phyloP scores from a whole-genome alignment of 2,888 invertebrate genomes.

The Muscina levida region DNA sequence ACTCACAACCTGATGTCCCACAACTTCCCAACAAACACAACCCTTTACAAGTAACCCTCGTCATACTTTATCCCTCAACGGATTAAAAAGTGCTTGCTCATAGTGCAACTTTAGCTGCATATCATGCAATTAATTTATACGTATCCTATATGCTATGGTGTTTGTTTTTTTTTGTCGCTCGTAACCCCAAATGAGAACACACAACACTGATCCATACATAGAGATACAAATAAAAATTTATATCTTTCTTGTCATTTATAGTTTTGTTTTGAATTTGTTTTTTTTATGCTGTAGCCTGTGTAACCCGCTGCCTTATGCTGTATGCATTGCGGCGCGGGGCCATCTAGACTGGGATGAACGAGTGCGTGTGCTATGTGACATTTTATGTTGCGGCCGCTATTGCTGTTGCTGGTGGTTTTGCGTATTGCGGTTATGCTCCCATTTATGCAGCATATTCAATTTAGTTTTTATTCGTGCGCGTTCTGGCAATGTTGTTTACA shows the following conservation, averaged over 20 bases:
- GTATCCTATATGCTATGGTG: neutral
- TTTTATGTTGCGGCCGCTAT: neutral
- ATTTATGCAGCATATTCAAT: conserved; percentile 63
- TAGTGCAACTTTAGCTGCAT: conserved; percentile 20
- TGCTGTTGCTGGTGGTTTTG: neutral
- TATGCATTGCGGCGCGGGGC: neutral
- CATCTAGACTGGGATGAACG: too few relatives aligned
- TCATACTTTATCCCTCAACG: neutral
- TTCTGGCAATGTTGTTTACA: conserved; percentile 59
- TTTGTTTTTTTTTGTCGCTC: too few relatives aligned
- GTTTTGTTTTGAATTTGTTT: neutral
- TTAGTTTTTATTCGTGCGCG: conserved; percentile 65
- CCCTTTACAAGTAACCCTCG: neutral
- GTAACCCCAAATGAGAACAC: neutral
- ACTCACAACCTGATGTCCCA: too few relatives aligned
- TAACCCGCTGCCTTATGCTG: too few relatives aligned
- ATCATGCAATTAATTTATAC: conserved; percentile 38
- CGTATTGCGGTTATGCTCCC: conserved; percentile 50
- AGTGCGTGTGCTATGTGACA: neutral
- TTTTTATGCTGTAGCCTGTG: too few relatives aligned
- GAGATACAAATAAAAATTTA: conserved; percentile 9
- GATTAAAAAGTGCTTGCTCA: neutral
- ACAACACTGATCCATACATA: neutral
- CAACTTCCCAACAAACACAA: too few relatives aligned
- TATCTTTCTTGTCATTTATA: conserved; percentile 34